Evolutionary conservation across 2,797 vertebrate genomes (phyloP), one percentile per base, ranked within the genome.

Genomic region (Alauda arvensis): DNA sequence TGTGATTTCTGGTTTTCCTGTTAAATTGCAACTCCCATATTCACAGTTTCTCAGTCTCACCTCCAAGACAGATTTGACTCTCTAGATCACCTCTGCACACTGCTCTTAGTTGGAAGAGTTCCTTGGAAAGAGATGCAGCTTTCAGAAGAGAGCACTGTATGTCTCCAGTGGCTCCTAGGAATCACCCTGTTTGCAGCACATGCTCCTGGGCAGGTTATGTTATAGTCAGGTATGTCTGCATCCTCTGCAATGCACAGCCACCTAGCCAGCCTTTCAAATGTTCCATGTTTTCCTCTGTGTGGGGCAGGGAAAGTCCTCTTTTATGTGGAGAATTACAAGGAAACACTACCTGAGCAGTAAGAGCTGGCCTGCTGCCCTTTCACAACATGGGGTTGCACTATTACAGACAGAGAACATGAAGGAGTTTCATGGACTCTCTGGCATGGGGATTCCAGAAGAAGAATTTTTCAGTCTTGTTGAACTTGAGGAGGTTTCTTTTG

Each of bases 361-460:
- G 33, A 33, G 18, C 17, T 59, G 46, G 14, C 56, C 66, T 37
- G 37, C 29, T 59, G n/a, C 23, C 33, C 33, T 29, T 31, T 23
- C 4, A 10, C 39, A n/a, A 0, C 11, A 2, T 1, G 7, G 21
- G 34, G 23, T 24, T 21, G 37, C n/a, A 34, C 15, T 9, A 3
- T 33, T 7, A 25, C 0, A 37, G 34, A 43, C 37, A 65, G 20
- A 21, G 18, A 26, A 25, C 12, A 23, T 14, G 2, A n/a, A 40
- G 60, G 25, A 57, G 8, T 31, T 43, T 23, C 8, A 3, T 3
- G 33, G 21, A 16, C 29, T 34, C 37, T n/a, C 26, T 65, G 29
- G 12, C 0, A 0, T 12, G 8, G 33, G 11, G 20, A 9, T 43
- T 56, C 24, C 33, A 63, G 34, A 17, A 24, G 16, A 53, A 70